phyloP scores from a whole-genome alignment of 2,113 vertebrate genomes.

The Trinectes maculatus region DNA sequence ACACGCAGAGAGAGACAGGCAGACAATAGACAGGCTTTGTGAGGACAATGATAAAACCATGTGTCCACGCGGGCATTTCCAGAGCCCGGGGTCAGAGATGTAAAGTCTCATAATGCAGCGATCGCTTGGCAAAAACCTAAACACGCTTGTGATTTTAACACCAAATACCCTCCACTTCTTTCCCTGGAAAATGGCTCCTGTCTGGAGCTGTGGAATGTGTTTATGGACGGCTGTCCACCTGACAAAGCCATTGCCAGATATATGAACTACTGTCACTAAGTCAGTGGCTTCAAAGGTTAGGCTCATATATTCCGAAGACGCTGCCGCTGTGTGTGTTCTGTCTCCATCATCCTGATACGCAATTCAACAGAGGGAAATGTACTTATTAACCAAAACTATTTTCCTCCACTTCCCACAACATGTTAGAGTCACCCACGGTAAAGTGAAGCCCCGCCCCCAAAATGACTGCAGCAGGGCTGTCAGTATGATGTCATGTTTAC shows the following conservation, averaged over 20 bases:
- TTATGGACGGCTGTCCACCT: slow-evolving; percentile 71
- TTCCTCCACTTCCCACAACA: slow-evolving; percentile 20
- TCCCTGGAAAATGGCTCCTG: slow-evolving; percentile 67
- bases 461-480: not conserved
- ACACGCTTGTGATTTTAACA: slow-evolving; percentile 64
- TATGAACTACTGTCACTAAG: slow-evolving; percentile 72
- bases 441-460: not conserved
- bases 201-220: slow-evolving; percentile 72
- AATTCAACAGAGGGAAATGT: slow-evolving; percentile 54
- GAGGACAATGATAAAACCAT: slow-evolving; percentile 72
- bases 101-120: slow-evolving; percentile 71
- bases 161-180: slow-evolving; percentile 40
- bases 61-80: slow-evolving; percentile 65
- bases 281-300: slow-evolving; percentile 68
- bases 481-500: not conserved
- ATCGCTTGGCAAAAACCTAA: slow-evolving; percentile 67
- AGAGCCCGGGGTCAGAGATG: slow-evolving; percentile 66
- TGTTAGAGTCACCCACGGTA: slow-evolving; percentile 5
- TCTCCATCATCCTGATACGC: slow-evolving; percentile 40
- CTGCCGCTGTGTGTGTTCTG: slow-evolving; percentile 63
- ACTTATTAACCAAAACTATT: slow-evolving; percentile 37
- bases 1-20: slow-evolving; percentile 41
- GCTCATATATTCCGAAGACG: slow-evolving; percentile 62
- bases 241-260: slow-evolving; percentile 71
- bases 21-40: slow-evolving; percentile 68